Base-by-base conservation (phyloP, 2,888 invertebrate species). In the Euplexia lucipara region DNA sequence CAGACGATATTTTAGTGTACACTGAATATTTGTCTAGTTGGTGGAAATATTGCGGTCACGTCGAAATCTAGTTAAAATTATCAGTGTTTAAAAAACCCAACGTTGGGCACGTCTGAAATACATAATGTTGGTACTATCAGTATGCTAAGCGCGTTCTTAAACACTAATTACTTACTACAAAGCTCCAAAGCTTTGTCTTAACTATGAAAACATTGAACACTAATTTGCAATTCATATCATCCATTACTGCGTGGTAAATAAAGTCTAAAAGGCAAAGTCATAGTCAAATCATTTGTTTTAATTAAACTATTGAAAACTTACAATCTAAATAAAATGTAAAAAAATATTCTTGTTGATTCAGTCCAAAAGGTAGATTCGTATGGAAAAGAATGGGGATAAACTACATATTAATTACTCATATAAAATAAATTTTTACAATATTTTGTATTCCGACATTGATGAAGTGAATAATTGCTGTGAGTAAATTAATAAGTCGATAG, bases 21-120 rank as follows among this genome's bases (percentile, higher is more conserved):
- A 30, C 3, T 9, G 34, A 39, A 20, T 5, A 44, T 45, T 70
- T 26, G 4, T 44, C 34, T 22, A 0, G 37, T 34, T 22, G 0
- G 32, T 34, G 8, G 9, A 37, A 67, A 65, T 65, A 67, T 72
- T 67, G 26, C 34, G 16, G 37, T 72, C 72, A 67, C 67, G 72
- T 39, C 12, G 9, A 39, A 64, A 34, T 65, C 72, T 39, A 72
- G 26, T 64, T 67, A 20, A 30, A 57, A 60, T 56, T 48, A 60
- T 48, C 44, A 37, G 34, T 14, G 57, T 56, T 72, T 60, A 49
- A 63, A 56, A 63, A 71, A 45, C 58, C 22, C 32, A 54, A 41
- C 57, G 22, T 20, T 35, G 39, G 44, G 44, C 73, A 52, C 48
- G 56, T 39, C 48, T 49, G 37, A 49, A 72, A 60, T 65, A 77